Percentiles rank a stretch among this genome's conserved stretches.
phyloP scores from a whole-genome alignment of 2,888 invertebrate species.

The Tipula helvola region DNA sequence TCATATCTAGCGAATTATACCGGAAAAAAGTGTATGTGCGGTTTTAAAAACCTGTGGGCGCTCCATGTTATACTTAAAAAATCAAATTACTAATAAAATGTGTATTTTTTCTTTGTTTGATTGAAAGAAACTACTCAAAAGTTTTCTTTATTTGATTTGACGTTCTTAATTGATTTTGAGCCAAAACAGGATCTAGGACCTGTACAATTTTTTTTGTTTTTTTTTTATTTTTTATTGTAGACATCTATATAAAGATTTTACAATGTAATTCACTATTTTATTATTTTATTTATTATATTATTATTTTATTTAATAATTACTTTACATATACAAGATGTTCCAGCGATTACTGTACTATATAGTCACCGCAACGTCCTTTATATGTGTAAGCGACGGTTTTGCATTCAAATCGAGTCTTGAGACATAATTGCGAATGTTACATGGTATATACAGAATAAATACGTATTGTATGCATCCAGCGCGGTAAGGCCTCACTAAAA shows the following conservation, averaged over 20 bases:
- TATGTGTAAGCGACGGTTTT: neutral
- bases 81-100: neutral
- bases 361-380: neutral
- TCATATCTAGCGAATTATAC: neutral
- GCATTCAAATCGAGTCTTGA: neutral
- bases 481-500: no score
- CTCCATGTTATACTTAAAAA: neutral
- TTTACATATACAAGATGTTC: neutral
- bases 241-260: slow-evolving; percentile 4
- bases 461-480: no score
- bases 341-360: neutral
- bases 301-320: neutral
- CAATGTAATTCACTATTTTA: neutral
- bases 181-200: neutral
- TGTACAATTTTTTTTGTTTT: neutral
- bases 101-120: neutral
- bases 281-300: neutral
- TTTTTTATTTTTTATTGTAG: neutral
- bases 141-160: neutral
- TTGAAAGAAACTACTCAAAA: slow-evolving; percentile 4
- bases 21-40: neutral
- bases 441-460: no score
- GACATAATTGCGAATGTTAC: neutral
- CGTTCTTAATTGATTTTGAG: neutral
- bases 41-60: neutral